A percentile compares a stretch with the other conserved stretches of the same genome.
Evolutionary conservation across 2,113 vertebrate species (phyloP).

Genomic region (Malurus alboscapulatus): DNA sequence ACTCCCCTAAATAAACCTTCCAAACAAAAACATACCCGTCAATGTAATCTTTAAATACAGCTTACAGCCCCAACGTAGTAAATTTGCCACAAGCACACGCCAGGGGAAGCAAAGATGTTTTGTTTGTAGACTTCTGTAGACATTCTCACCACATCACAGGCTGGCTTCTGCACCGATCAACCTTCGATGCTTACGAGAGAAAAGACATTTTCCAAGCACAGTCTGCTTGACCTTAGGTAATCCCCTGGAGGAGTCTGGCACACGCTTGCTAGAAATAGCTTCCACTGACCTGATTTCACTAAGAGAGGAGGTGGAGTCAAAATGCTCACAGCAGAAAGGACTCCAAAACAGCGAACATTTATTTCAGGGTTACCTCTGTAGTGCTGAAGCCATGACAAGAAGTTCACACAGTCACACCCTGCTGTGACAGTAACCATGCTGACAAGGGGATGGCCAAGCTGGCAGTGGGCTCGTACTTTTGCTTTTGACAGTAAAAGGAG

Average conservation of each 20-base stretch:
- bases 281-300: slow-evolving; percentile 65
- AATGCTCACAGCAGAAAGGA: background rate
- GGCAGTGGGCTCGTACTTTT: background rate
- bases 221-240: slow-evolving; percentile 43
- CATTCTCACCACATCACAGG: fast-evolving
- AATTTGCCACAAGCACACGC: background rate
- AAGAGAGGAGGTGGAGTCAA: slow-evolving; percentile 43
- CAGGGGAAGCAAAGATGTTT: background rate
- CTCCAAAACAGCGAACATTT: background rate
- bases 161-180: background rate
- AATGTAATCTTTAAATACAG: background rate
- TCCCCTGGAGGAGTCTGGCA: slow-evolving; percentile 15
- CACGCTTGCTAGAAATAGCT: slow-evolving; percentile 42
- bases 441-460: background rate
- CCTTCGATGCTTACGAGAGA: fast-evolving
- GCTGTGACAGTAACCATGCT: background rate
- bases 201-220: background rate
- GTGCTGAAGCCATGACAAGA: background rate
- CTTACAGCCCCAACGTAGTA: background rate
- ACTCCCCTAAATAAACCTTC: background rate
- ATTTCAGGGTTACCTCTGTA: background rate
- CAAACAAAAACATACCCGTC: background rate
- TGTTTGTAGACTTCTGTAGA: background rate
- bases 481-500: background rate
- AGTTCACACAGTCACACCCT: background rate